These are phyloP conservation scores for Tichodroma muraria DNA, from an alignment of 2,113 vertebrate species.

Conservation along the genomic window DNA sequence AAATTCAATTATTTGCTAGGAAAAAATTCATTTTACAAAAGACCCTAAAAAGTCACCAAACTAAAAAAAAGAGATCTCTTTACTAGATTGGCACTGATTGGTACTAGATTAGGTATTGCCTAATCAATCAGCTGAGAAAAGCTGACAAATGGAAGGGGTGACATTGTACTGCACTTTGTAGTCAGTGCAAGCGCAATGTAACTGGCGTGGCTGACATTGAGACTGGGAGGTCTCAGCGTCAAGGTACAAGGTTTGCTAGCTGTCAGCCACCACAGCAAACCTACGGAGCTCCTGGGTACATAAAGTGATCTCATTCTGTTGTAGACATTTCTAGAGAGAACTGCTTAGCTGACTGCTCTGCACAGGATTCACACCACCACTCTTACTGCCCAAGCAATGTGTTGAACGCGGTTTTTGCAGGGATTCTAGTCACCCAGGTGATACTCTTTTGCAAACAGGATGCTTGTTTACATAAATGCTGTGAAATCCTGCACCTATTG, in stretches of 20 bases:
- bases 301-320: neutral
- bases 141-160: neutral
- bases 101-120: no score
- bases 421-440: neutral
- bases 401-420: neutral
- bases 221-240: neutral
- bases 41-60: neutral
- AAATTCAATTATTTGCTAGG: neutral
- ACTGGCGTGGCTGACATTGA: neutral
- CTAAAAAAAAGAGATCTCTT: neutral
- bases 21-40: neutral
- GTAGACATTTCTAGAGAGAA: neutral
- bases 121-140: neutral
- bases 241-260: neutral
- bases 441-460: neutral
- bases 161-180: neutral
- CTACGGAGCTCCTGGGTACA: neutral
- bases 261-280: neutral
- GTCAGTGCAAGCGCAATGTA: neutral
- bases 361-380: neutral
- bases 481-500: neutral
- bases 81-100: neutral
- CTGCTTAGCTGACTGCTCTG: neutral
- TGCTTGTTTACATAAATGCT: neutral
- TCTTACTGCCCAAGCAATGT: neutral